Conservation (phyloP, 1,140 invertebrate species). For the Chlorops oryzae region DNA sequence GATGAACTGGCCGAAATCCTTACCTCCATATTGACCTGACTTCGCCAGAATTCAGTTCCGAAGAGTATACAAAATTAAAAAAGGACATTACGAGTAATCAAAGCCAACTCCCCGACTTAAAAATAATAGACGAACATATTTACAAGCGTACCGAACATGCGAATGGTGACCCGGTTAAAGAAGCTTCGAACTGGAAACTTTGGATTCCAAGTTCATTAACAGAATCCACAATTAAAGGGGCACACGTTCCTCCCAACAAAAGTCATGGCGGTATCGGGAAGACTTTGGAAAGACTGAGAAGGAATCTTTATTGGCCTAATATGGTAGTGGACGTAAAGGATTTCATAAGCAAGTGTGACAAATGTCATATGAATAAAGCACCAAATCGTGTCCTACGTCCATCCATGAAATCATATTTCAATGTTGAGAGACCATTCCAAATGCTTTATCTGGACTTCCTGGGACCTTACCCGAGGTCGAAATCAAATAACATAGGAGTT, state of each 20-base stretch:
- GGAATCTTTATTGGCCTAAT: constrained; percentile 6
- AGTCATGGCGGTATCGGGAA: constrained; percentile 7
- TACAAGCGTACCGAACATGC: neutral
- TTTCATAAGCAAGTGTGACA: constrained; percentile 3
- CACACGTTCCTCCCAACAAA: neutral
- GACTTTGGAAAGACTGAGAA: neutral
- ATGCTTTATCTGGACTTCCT: constrained; percentile 16
- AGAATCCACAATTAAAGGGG: neutral
- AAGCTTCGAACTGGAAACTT: constrained; percentile 1
- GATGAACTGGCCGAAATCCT: neutral
- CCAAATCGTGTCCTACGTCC: constrained; percentile 4
- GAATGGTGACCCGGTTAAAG: neutral
- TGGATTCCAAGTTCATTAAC: neutral
- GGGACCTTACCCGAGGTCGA: constrained; percentile 13
- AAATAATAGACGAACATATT: neutral
- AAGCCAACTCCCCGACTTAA: constrained; percentile 1
- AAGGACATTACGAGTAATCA: neutral
- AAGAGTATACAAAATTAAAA: neutral
- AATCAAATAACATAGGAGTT: constrained; percentile 12
- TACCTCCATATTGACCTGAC: neutral
- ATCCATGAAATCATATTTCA: constrained; percentile 1
- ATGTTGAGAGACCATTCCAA: constrained; percentile 14
- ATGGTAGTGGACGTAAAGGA: constrained; percentile 5
- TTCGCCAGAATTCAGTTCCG: constrained; percentile 2
- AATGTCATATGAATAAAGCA: constrained; percentile 2